Conservation (phyloP, 2,113 vertebrate species). For the Corapipo altera region DNA sequence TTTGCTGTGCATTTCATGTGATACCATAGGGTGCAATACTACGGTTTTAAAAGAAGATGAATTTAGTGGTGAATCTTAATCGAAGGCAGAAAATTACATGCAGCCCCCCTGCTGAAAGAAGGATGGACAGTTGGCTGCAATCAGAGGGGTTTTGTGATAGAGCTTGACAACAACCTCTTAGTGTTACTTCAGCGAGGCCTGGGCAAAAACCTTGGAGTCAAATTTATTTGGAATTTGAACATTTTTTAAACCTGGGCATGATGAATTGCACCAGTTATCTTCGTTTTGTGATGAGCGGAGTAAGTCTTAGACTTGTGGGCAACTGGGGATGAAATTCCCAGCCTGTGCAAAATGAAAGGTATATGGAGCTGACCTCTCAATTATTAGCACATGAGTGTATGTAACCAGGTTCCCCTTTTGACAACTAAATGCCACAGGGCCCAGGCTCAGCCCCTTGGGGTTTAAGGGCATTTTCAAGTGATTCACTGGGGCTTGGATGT, state of each 20-base stretch:
- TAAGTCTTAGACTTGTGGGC: neutral
- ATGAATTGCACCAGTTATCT: neutral
- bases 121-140: slow-evolving; percentile 45
- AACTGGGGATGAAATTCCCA: neutral
- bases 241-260: neutral
- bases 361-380: slow-evolving; percentile 18
- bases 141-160: neutral
- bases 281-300: neutral
- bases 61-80: slow-evolving; percentile 68
- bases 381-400: neutral
- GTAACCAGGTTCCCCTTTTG: neutral
- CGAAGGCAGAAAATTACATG: slow-evolving; percentile 62
- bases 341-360: neutral
- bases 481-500: neutral
- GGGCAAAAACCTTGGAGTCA: neutral
- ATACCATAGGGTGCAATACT: slow-evolving; percentile 57
- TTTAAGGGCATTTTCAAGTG: slow-evolving; percentile 4
- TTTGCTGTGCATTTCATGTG: slow-evolving; percentile 65
- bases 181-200: neutral
- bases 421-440: neutral
- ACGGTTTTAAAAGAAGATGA: slow-evolving; percentile 54
- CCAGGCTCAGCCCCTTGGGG: neutral
- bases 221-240: neutral
- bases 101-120: slow-evolving; percentile 38
- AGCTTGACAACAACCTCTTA: neutral